Conservation (phyloP, 1,140 invertebrate species). For the Phymorhynchus buccinoides region DNA sequence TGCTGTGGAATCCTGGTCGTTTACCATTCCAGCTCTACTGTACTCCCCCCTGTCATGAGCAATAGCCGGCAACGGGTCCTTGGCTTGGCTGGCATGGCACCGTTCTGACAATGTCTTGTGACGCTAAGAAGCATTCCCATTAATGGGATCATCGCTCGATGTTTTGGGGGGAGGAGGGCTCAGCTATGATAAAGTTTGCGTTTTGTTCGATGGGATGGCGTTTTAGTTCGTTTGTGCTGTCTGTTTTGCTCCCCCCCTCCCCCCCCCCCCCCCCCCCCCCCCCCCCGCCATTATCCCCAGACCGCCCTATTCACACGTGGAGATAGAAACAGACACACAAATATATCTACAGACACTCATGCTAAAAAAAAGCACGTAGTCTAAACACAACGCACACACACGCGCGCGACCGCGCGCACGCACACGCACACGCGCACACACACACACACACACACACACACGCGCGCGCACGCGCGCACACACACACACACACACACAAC, state of each 20-base stretch:
- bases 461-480: too few species aligned
- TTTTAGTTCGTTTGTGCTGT: neutral
- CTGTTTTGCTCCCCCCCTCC: neutral
- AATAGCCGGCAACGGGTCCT: too few species aligned
- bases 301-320: too few species aligned
- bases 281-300: too few species aligned
- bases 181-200: neutral
- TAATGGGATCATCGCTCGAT: neutral
- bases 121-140: slow-evolving; percentile 18
- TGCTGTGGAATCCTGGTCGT: slow-evolving; percentile 16
- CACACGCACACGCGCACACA: too few species aligned
- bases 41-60: neutral
- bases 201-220: neutral
- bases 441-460: too few species aligned
- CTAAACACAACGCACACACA: too few species aligned
- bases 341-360: too few species aligned
- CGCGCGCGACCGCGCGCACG: too few species aligned
- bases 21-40: neutral
- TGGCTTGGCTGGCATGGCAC: neutral
- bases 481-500: too few species aligned
- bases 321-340: too few species aligned
- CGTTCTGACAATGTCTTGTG: neutral
- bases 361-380: too few species aligned
- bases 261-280: neutral
- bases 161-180: neutral